Percentiles rank a stretch among this genome's conserved stretches.
Conservation (phyloP, 2,113 vertebrate species). For the Amazona vittata region DNA sequence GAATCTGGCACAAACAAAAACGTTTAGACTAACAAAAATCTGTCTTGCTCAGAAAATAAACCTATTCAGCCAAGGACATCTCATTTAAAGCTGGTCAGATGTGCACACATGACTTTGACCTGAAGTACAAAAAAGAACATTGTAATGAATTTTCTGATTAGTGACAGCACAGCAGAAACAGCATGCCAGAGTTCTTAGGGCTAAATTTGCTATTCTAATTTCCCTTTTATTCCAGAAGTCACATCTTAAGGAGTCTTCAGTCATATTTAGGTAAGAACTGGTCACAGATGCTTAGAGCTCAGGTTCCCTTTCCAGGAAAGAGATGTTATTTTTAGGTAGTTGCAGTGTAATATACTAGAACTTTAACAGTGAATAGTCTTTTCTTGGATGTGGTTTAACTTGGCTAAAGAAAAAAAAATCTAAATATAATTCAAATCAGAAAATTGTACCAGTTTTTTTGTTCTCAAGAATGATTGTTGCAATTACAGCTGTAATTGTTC, state of each 20-base stretch:
- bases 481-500: background rate
- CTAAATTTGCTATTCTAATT: background rate
- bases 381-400: background rate
- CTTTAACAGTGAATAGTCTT: background rate
- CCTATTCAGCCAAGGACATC: fast-evolving
- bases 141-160: background rate
- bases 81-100: background rate
- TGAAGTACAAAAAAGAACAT: background rate
- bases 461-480: background rate
- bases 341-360: background rate
- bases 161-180: background rate
- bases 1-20: background rate
- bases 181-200: background rate
- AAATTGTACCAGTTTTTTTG: background rate
- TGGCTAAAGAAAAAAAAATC: background rate
- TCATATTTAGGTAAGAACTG: background rate
- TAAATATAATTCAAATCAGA: background rate
- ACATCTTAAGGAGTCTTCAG: background rate
- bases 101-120: background rate
- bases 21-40: background rate
- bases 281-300: background rate
- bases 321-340: background rate
- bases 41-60: background rate
- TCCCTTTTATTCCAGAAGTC: background rate
- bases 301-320: background rate